Conservation (phyloP, 2,888 invertebrate genomes). For the Crocallis elinguaria region DNA sequence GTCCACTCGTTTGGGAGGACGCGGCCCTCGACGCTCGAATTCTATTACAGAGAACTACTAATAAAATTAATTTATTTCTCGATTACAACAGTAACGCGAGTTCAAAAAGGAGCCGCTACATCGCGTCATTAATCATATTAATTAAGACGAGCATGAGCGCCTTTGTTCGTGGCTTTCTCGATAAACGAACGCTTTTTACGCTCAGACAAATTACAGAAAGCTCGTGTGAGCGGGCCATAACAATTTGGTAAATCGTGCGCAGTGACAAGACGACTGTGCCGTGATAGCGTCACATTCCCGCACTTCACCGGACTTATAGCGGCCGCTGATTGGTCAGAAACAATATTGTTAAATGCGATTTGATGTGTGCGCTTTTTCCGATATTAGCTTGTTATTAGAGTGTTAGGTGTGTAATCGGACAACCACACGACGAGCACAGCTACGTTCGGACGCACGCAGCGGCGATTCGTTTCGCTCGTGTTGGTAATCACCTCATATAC, state of each 20-base stretch:
- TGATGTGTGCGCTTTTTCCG: slow-evolving; percentile 38
- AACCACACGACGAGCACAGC: slow-evolving; percentile 49
- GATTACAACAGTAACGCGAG: slow-evolving; percentile 78
- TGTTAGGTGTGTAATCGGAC: slow-evolving; percentile 69
- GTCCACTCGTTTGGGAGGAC: slow-evolving; percentile 56
- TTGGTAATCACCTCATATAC: slow-evolving; percentile 50
- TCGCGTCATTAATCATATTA: slow-evolving; percentile 81
- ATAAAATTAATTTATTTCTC: slow-evolving; percentile 84
- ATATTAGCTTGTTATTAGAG: slow-evolving; percentile 59
- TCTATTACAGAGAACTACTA: slow-evolving; percentile 79
- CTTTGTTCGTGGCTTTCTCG: slow-evolving; percentile 76
- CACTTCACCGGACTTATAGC: slow-evolving; percentile 24
- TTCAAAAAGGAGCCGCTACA: slow-evolving; percentile 76
- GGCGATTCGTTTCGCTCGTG: slow-evolving; percentile 63
- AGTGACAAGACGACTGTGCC: slow-evolving; percentile 41
- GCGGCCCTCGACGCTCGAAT: slow-evolving; percentile 58
- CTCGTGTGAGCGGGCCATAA: slow-evolving; percentile 61
- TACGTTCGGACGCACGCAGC: slow-evolving; percentile 56
- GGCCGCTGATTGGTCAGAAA: slow-evolving; percentile 58
- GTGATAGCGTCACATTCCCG: slow-evolving; percentile 39
- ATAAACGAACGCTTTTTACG: slow-evolving; percentile 65
- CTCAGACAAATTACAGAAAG: slow-evolving; percentile 57
- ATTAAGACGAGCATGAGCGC: slow-evolving; percentile 81
- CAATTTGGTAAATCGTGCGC: slow-evolving; percentile 24
- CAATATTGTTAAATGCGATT: slow-evolving; percentile 62